Base-by-base conservation (phyloP, 2,797 vertebrate genomes). In the Poecilia wingei region DNA sequence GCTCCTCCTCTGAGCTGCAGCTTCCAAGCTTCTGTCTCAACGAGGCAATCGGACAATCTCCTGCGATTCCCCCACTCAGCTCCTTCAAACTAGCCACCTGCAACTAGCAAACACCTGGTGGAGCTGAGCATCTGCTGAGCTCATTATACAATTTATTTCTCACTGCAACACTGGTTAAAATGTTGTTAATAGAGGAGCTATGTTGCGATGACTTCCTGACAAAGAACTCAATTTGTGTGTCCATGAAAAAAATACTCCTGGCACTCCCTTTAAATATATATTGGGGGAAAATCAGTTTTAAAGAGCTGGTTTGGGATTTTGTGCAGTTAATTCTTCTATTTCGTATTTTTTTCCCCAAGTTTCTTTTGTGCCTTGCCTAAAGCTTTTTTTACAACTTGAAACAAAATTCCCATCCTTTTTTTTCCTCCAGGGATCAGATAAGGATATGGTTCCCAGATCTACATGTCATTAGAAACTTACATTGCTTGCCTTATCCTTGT, bases 301-400 rank as follows among this genome's bases (percentile, higher is more conserved):
- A 39, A 71, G 53, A 83, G 22, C 46, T n/a, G 33, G 71, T 49
- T 28, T 57, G 79, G 25, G 12, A 36, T 84, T 74, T 77, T 70
- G 36, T 76, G 55, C 59, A 66, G 75, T 82, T 61, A 46, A 59
- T 71, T n/a, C 31, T 55, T 53, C 68, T 22, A 33, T 86, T 69
- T 51, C 28, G 41, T 13, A 39, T 1, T 28, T 61, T 69, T 73
- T 45, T 20, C 3, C 9, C 3, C n/a, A 59, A 14, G 18, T 66
- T 75, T 31, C 39, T 16, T 18, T 66, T 33, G 59, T 16, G 14
- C 6, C 59, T 33, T 16, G 14, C 6, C 59, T 33, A 6, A 61
- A 61, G 16, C 16, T 6, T 2, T 7, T 80, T 73, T 79, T 45
- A 31, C 20, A 20, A 31, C 59, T 61, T 18, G 59, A 70, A 73